Conservation (phyloP, 2,797 vertebrate genomes). For the Anolis apletophallus region DNA sequence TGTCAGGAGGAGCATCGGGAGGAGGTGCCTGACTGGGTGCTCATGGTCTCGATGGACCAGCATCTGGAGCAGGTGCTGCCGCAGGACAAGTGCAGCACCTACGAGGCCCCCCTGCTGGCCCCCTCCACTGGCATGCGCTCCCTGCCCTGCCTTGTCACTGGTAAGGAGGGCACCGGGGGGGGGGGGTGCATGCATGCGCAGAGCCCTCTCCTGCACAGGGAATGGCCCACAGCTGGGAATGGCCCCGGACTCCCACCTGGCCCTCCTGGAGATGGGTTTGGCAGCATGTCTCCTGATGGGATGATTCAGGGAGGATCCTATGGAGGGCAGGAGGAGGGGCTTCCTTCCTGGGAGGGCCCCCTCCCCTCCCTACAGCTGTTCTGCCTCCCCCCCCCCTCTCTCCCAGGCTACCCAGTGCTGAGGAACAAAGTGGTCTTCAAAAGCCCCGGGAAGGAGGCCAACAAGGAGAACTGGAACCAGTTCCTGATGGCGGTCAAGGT, state of each 20-base stretch:
- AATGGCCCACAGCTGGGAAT: too few species aligned
- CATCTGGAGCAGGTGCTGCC: slow-evolving; percentile 91
- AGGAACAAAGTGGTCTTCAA: slow-evolving; percentile 91
- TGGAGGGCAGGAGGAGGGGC: too few species aligned
- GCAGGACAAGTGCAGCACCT: slow-evolving; percentile 86
- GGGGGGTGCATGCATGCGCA: too few species aligned
- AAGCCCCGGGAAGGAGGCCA: slow-evolving; percentile 85
- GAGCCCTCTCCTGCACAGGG: too few species aligned
- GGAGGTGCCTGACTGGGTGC: slow-evolving; percentile 93
- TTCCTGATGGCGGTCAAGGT: slow-evolving; percentile 98
- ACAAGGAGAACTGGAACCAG: slow-evolving; percentile 96
- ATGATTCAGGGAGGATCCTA: too few species aligned
- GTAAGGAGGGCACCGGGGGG: slow-evolving; percentile 78
- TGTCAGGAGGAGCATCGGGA: slow-evolving; percentile 91
- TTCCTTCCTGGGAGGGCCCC: too few species aligned
- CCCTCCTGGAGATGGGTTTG: too few species aligned
- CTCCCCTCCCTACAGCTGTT: too few species aligned
- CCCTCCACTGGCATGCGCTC: slow-evolving; percentile 81
- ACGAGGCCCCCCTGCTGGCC: slow-evolving; percentile 89
- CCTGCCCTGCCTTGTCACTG: slow-evolving; percentile 91
- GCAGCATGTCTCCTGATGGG: too few species aligned
- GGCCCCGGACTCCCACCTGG: too few species aligned
- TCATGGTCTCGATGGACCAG: slow-evolving; percentile 93
- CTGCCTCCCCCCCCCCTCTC: background rate
- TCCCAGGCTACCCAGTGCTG: slow-evolving; percentile 92